Evolutionary conservation across 2,797 vertebrate species (phyloP), one percentile per base, ranked within the genome.

Genomic region (Sebastes matsubarae): DNA sequence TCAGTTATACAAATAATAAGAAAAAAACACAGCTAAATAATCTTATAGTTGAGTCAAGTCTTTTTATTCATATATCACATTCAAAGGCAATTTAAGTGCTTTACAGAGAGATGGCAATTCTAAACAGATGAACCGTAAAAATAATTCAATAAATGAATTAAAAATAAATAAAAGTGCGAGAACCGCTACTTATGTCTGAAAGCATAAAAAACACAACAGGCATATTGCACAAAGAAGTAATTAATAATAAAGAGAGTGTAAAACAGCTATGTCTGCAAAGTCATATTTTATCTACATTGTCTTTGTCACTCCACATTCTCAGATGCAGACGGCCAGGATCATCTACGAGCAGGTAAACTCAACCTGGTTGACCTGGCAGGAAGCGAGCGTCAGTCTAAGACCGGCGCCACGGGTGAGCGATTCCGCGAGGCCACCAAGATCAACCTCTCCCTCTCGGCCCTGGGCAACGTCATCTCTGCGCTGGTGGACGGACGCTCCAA

Each of bases 381-480:
- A 79, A 98, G 97, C 0, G 97, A 98, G 88, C 96, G 97, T 14
- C 98, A 98, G 90, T 97, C 97, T n/a, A 98, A 98, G 94, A 97
- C 97, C 0, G 97, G 97, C 0, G 97, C 97, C 8, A 96, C 94
- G 0, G 97, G 97, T 0, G 97, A 98, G 77, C 93, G 94, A 0
- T 96, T 98, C 68, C 97, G 95, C 1, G 97, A 98, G 76, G 97
- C 97, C 93, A 97, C 96, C 70, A 98, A 98, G 94, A 98, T 98
- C 94, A 98, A 97, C 94, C 94, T 99, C 13, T 98, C 97, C 1
- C 96, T 98, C 57, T 97, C 96, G 0, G 97, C 97, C 0, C 93
- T 98, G 91, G 97, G 97, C 55, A 98, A 97, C 0, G 96, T 98
- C 92, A 98, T 98, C 94, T 98, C 96, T 0, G 97, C 97, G 1